Evolutionary conservation across 2,113 vertebrate genomes (phyloP), one percentile per base, ranked within the genome.

Genomic region (Sylvia atricapilla): DNA sequence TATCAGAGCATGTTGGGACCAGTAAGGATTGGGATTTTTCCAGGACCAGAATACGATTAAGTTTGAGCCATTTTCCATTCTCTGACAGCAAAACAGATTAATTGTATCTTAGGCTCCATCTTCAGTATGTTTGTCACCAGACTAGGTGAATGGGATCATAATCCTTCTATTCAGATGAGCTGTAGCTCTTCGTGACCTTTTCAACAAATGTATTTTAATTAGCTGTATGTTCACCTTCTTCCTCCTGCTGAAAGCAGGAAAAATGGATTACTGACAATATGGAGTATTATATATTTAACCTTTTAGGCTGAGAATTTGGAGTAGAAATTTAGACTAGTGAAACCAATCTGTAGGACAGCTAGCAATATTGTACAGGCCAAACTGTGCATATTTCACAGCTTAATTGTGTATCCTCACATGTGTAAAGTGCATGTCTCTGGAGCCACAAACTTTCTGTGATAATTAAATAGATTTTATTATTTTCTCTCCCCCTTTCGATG

Each of bases 171-270:
- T 97, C 96, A 96, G 83, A 75, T 81, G 89, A 97, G 96, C 91
- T 95, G 94, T 78, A 97, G 88, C 96, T 97, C 85, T 88, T 93
- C 87, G 88, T 98, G 97, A 98, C 97, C 97, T 98, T 97, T 98
- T 93, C 96, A 96, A 96, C 41, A 89, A 97, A 97, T 93, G 58
- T 95, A 94, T 97, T 97, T 97, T 97, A 78, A 98, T 96, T 94
- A 97, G 90, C 94, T 95, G 37, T 67, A 89, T 85, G 63, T 93
- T 97, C 94, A 83, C 84, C 94, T 97, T 97, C 93, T 95, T 93
- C 52, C n/a, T 87, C 85, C 78, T 86, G 95, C 95, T 96, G 96
- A 95, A 97, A 97, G 63, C 68, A 60, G 83, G 50, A 94, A 95
- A 85, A 80, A 90, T 85, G 91, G 94, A 97, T 91, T 97, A 95